A percentile compares a stretch with the other conserved stretches of the same genome.
Evolutionary conservation across 1,140 invertebrate species (phyloP).

Genomic region (Drosophila watanabei): DNA sequence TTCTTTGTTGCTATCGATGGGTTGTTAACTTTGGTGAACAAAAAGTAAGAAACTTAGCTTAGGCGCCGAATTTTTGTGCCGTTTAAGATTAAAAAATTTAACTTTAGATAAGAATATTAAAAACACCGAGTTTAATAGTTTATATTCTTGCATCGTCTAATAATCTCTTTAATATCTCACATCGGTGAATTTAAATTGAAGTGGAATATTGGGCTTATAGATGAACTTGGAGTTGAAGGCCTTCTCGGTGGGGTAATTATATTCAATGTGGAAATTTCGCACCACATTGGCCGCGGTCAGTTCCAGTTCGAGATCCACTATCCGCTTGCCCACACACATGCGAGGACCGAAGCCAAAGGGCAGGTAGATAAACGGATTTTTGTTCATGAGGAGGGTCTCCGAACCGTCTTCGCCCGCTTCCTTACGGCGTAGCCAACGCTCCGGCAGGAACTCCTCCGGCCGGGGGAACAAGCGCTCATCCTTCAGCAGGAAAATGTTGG

Average conservation of each 20-base stretch:
- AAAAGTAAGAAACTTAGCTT: too few species aligned
- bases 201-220: slow-evolving; percentile 54
- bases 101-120: too few species aligned
- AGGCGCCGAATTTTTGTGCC: not conserved
- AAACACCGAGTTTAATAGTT: not conserved
- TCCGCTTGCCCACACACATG: slow-evolving; percentile 87
- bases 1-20: too few species aligned
- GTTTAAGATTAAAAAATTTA: not conserved
- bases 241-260: slow-evolving; percentile 78
- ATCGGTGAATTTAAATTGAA: slow-evolving; percentile 73
- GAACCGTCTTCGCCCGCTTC: not conserved
- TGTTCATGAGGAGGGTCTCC: slow-evolving; percentile 70
- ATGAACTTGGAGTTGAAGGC: slow-evolving; percentile 48
- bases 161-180: slow-evolving; percentile 40
- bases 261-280: slow-evolving; percentile 87
- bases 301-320: slow-evolving; percentile 91
- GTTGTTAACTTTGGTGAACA: not conserved
- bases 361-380: slow-evolving; percentile 87
- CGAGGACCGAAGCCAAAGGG: slow-evolving; percentile 89
- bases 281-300: slow-evolving; percentile 88
- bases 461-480: slow-evolving; percentile 86
- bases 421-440: slow-evolving; percentile 86
- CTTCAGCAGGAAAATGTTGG: slow-evolving; percentile 80
- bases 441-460: slow-evolving; percentile 87
- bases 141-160: not conserved